These are phyloP conservation scores for Odontomyia ornata DNA, from an alignment of 2,888 invertebrate genomes.

Conservation along the genomic window DNA sequence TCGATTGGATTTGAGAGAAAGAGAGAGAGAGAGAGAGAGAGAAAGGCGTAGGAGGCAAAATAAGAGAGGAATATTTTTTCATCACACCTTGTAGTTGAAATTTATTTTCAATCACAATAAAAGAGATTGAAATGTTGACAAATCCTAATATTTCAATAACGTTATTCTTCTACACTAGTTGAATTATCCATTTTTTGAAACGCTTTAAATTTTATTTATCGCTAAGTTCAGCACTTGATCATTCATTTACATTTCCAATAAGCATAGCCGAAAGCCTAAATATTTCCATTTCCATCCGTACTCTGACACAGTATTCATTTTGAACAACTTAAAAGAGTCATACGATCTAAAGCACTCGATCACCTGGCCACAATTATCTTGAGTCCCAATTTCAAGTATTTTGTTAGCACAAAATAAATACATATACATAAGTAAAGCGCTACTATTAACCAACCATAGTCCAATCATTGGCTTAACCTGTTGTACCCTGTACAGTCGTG, in stretches of 20 bases:
- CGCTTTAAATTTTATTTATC: too few relatives aligned
- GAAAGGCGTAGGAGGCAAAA: too few relatives aligned
- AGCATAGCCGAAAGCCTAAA: background rate
- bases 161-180: too few relatives aligned
- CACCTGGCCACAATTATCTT: background rate
- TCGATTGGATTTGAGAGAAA: too few relatives aligned
- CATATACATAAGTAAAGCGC: slow-evolving; percentile 6
- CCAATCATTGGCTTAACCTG: background rate
- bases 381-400: slow-evolving; percentile 24
- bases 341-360: slow-evolving; percentile 4
- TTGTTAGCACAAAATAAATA: slow-evolving; percentile 38
- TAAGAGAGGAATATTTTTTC: too few relatives aligned
- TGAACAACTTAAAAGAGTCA: slow-evolving; percentile 7
- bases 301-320: background rate
- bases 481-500: too few relatives aligned
- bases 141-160: too few relatives aligned
- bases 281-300: background rate
- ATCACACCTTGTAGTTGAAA: too few relatives aligned
- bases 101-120: too few relatives aligned
- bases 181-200: too few relatives aligned
- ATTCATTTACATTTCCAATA: slow-evolving; percentile 1
- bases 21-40: too few relatives aligned
- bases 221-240: background rate
- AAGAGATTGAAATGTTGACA: too few relatives aligned
- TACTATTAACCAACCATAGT: background rate